Evolutionary conservation across 2,888 invertebrate genomes (phyloP), one percentile per base, ranked within the genome.

Genomic region (Mystacides longicornis): DNA sequence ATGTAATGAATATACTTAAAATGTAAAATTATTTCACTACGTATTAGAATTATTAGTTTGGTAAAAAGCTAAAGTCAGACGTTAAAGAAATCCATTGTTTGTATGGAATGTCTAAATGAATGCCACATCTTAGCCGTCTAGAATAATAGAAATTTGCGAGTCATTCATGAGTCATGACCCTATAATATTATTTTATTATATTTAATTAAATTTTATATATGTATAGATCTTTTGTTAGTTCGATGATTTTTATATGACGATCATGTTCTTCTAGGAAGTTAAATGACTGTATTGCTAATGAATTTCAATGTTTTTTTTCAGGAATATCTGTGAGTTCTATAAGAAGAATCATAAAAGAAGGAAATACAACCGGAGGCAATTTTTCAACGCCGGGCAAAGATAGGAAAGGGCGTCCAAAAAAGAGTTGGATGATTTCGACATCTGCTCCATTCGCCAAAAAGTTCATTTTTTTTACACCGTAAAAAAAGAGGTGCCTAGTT

Each of bases 291-390:
- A 27, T 27, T 27, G 27, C 27, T 27, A 11, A 27, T 11, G 27
- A 11, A 27, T 27, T 27, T 27, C 11, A 27, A 27, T 27, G 27
- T 27, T 27, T 27, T 27, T 27, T 27, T 27, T 27, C 27, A 27
- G 27, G 47, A 9, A 47, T 20, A 47, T 47, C 47, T 9, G 47
- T 19, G 20, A 47, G 47, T 47, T 19, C 47, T 20, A 14, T 47
- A 20, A 11, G 47, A 47, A 27, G 27, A 27, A 47, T 47, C 11
- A 20, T 47, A 16, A 47, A 47, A 20, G 47, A 47, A 20, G 20
- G 47, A 19, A 20, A 47, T 19, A 5, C 47, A 47, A 47, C 4
- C n/a, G 7, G 43, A n/a, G n/a, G 43, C n/a, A 43, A 43, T 9
- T 43, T 43, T 43, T 4, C 5, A 4, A 47, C 47, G 27, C 27